phyloP scores from a whole-genome alignment of 2,113 vertebrate species.

The Xenus cinereus region DNA sequence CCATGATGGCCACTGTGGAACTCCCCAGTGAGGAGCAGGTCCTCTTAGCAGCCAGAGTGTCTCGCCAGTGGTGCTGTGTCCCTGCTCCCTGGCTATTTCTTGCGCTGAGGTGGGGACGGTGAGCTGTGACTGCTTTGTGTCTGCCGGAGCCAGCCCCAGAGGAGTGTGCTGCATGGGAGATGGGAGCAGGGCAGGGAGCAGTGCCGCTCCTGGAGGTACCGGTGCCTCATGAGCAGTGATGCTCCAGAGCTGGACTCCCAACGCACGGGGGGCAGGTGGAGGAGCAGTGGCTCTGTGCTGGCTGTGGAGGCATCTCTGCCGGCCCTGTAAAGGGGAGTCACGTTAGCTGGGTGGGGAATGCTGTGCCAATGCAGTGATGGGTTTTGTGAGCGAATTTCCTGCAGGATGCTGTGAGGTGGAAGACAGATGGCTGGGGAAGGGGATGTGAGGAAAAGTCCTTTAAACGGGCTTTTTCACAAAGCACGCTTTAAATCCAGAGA shows the following conservation, averaged over 20 bases:
- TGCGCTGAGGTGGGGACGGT: neutral
- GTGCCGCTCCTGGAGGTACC: rapidly evolving
- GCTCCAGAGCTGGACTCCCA: neutral
- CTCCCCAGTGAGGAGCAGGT: neutral
- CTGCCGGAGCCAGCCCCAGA: neutral
- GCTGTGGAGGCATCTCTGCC: too few relatives aligned
- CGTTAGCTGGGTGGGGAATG: neutral
- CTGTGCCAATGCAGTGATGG: neutral
- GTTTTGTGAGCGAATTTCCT: neutral
- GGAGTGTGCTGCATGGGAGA: neutral
- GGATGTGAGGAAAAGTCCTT: neutral
- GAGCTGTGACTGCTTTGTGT: neutral
- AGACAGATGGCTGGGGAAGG: neutral
- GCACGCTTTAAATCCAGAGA: neutral
- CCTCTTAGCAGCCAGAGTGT: neutral
- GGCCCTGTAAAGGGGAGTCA: too few relatives aligned
- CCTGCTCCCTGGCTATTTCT: neutral
- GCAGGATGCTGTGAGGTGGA: neutral
- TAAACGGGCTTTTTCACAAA: neutral
- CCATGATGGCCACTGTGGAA: neutral
- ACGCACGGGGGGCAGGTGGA: rapidly evolving
- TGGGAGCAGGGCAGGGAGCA: neutral
- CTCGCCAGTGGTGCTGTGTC: neutral
- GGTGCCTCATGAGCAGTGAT: neutral
- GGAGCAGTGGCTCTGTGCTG: neutral